Percentiles rank a stretch among this genome's conserved stretches.
Conservation (phyloP, 2,113 vertebrate genomes). For the Chamaetylas fuelleborni region DNA sequence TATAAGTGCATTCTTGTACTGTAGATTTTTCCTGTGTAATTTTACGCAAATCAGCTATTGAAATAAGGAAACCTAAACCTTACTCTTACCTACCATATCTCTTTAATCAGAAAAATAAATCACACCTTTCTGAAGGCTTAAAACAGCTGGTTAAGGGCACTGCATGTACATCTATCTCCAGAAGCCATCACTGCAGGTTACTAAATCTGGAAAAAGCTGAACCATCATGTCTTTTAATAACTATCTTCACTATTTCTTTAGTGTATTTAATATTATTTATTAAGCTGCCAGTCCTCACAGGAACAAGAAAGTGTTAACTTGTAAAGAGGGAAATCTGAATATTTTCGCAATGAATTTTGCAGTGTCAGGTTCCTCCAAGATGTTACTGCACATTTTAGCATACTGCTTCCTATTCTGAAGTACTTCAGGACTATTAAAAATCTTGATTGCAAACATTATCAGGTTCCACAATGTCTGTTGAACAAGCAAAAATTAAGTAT, state of each 20-base stretch:
- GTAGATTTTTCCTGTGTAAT: neutral
- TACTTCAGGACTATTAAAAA: neutral
- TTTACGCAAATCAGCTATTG: neutral
- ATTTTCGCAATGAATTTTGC: neutral
- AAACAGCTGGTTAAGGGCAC: neutral
- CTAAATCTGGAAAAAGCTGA: neutral
- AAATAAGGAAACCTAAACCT: neutral
- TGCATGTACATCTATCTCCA: neutral
- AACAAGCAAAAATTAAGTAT: neutral
- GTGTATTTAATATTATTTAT: neutral
- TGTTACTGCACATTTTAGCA: neutral
- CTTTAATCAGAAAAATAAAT: neutral
- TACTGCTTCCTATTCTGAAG: neutral
- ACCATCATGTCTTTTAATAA: neutral
- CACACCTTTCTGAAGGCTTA: neutral
- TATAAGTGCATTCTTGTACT: neutral
- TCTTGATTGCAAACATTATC: neutral
- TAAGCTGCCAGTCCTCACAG: neutral
- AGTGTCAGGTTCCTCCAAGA: neutral
- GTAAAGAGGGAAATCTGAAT: neutral
- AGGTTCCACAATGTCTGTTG: neutral
- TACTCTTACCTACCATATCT: neutral
- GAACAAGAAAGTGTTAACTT: neutral
- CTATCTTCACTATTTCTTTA: neutral
- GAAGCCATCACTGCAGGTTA: neutral